Conservation (phyloP, 2,888 invertebrate genomes). For the Apamea crenata region DNA sequence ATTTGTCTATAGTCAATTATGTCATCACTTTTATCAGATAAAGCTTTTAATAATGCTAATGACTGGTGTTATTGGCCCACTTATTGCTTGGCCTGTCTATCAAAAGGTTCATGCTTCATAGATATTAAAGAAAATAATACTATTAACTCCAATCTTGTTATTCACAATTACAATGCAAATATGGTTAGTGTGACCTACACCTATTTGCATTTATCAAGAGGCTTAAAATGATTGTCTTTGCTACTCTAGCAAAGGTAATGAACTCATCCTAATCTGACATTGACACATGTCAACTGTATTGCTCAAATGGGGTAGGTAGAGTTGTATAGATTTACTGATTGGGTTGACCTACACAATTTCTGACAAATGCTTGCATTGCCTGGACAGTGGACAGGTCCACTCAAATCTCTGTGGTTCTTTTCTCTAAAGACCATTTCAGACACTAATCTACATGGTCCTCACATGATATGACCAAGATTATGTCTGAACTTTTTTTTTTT, state of each 20-base stretch:
- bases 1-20: conserved; percentile 3
- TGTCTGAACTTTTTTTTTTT: neutral
- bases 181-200: neutral
- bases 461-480: neutral
- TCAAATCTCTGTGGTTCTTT: too few relatives aligned
- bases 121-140: conserved; percentile 44
- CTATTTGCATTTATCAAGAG: conserved; percentile 16
- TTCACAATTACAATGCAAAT: conserved; percentile 45
- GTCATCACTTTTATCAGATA: conserved; percentile 40
- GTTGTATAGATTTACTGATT: neutral
- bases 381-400: too few relatives aligned
- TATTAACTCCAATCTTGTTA: conserved; percentile 36
- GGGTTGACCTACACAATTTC: neutral
- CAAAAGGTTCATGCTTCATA: conserved; percentile 65
- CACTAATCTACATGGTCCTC: neutral
- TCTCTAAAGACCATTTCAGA: neutral
- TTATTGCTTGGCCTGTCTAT: conserved; percentile 72
- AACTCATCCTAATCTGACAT: conserved; percentile 23
- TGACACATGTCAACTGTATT: conserved; percentile 7
- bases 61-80: conserved; percentile 77
- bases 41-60: conserved; percentile 66
- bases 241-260: conserved; percentile 1
- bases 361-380: neutral
- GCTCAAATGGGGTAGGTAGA: neutral
- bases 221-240: conserved; percentile 24